Evolutionary conservation across 2,888 invertebrate species (phyloP), one percentile per base, ranked within the genome.

Genomic region (Ceratothoa steindachneri): DNA sequence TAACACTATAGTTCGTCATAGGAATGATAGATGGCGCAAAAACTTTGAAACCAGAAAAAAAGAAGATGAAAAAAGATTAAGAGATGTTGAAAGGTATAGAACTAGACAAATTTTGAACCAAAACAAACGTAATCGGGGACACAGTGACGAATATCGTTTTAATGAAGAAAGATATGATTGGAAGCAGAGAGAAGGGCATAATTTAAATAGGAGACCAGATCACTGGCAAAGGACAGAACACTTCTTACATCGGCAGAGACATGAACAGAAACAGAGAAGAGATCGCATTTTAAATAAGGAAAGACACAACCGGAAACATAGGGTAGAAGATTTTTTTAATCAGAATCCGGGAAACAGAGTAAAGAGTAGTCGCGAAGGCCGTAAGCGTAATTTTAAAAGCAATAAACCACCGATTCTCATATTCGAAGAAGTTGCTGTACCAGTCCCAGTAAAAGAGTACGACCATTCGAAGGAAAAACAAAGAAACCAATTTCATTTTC

Each of bases 1-100:
- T n/a, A n/a, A n/a, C n/a, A n/a, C n/a, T n/a, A n/a, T n/a, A n/a
- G n/a, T n/a, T n/a, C n/a, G n/a, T n/a, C n/a, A n/a, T n/a, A n/a
- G 41, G 41, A 41, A 41, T 5, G 15, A 15, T 15, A 41, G 41
- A 15, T 41, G 41, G 5, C 15, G n/a, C 15, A 15, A 41, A 41
- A 41, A 15, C 60, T 24, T 60, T 22, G 27, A 7, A 12, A 60
- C 1, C 1, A 15, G 60, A 60, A 60, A 24, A 60, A 24, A 60
- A 60, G 60, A 60, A 60, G 60, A 60, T n/a, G n/a, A n/a, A n/a
- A n/a, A n/a, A 24, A 60, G 24, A 60, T 24, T 60, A 15, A 60
- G 27, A 60, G 27, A 60, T 24, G 24, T 60, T 60, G 60, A 60
- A 24, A 7, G 27, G 19, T 24, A 24, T 12, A 60, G 60, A 60